Base-by-base conservation (phyloP, 2,888 invertebrate genomes). In the Archips crataeganus region DNA sequence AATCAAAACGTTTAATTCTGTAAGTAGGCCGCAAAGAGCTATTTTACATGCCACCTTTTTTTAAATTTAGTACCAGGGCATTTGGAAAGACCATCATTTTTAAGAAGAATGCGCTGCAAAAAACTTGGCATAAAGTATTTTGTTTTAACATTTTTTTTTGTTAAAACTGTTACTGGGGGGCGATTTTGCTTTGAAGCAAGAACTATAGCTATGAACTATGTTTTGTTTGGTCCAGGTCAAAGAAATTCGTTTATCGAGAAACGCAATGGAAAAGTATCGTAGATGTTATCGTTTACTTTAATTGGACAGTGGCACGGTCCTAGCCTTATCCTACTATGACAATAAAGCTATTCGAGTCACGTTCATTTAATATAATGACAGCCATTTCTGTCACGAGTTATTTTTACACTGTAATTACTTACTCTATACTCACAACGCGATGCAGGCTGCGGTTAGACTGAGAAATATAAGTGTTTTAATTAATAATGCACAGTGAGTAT, bases 281-380 rank as follows among this genome's bases (percentile, higher is more conserved):
- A 42, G 34, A 47, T 36, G 10, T 34, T 68, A 59, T 67, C 47
- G 15, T 34, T 47, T 32, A 2, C 32, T 54, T 42, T 57, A 10
- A 45, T 47, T 13, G 47, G 2, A 34, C 11, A 34, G 34, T 34
- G 32, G 57, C 32, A 11, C 59, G 23, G 23, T 9, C 34, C 59
- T 59, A 59, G 47, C n/a, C 68, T 11, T 36, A 45, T 67, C 67
- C 45, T 59, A 47, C 15, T 47, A 13, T 34, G 60, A 11, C 49
- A 49, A 69, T 69, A 47, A 49, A 23, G 39, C 34, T 32, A 10
- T 13, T 23, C 1, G 6, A 15, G 39, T 11, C 42, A 42, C 62
- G 11, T 47, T 47, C 47, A 2, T 32, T 63, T 34, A 15, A 0
- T 5, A 11, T 10, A 11, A 59, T 34, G 34, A 2, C 0, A 5